These are phyloP conservation scores for Falco columbarius DNA, from an alignment of 2,797 vertebrate genomes.

Conservation along the genomic window DNA sequence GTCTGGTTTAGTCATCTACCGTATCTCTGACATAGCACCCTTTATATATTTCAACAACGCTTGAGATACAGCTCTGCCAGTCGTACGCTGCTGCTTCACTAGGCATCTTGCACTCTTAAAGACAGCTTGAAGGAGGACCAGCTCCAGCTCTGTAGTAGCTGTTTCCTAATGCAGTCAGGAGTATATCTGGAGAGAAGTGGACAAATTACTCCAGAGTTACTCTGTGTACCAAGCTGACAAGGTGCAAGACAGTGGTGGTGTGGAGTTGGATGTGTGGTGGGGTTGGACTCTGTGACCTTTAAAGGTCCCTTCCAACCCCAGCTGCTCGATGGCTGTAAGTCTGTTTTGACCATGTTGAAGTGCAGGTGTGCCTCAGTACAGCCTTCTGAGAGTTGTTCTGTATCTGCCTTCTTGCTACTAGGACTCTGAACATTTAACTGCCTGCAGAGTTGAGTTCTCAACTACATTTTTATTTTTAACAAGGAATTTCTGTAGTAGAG, in stretches of 20 bases:
- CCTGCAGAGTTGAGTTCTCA: background rate
- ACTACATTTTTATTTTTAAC: background rate
- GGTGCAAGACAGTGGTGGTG: background rate
- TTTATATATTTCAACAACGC: background rate
- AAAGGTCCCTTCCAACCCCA: background rate
- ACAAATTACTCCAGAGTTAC: background rate
- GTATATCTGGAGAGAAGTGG: background rate
- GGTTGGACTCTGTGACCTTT: background rate
- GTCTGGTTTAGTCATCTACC: no score
- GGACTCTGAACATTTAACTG: background rate
- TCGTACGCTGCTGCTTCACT: accelerated
- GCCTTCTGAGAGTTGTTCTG: background rate
- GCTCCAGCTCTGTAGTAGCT: background rate
- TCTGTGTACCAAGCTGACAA: background rate
- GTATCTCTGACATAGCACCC: background rate
- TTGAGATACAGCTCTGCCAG: no score
- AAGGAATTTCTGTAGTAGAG: background rate
- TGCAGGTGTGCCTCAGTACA: background rate
- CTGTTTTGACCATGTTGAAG: background rate
- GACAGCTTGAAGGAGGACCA: background rate
- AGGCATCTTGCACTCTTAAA: background rate
- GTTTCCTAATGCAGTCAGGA: no score
- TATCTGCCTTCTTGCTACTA: background rate
- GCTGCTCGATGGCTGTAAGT: background rate
- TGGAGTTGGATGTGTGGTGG: background rate